Evolutionary conservation across 2,888 invertebrate species (phyloP), one percentile per base, ranked within the genome.

Genomic region (Exephanes ischioxanthus): DNA sequence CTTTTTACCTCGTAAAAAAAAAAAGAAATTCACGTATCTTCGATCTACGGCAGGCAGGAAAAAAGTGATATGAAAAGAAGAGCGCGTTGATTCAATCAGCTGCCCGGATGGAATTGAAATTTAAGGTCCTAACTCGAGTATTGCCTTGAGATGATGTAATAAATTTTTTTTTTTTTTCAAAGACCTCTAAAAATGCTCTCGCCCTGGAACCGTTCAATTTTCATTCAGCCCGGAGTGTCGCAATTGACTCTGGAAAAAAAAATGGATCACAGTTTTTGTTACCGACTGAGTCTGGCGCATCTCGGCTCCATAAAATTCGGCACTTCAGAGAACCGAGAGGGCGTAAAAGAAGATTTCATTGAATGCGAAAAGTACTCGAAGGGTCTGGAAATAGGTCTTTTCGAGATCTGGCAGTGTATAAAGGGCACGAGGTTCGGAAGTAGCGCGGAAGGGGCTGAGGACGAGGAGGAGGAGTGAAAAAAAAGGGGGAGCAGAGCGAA

Each of bases 401-500:
- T 22, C 22, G 72, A 72, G 72, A 45, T 58, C 72, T 41, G 55
- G 72, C 55, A 58, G 72, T 58, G 26, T 26, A 61, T 41, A 45
- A 63, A 75, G 61, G 61, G 30, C 61, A 41, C 61, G 48, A 63
- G 61, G 45, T 75, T 61, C 26, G 19, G 26, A 58, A 45, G 48
- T 48, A 45, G 5, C 19, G 22, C 22, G 58, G 66, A 55, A 16
- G 37, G 37, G 30, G 68, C 16, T 14, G 48, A 63, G 68, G 30
- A 11, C 1, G 22, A 45, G 19, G 58, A 41, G 16, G 33, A 53
- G 14, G 26, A 41, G 55, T 22, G 16, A 14, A 14, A 53, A 76
- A 68, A 70, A 53, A 66, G 76, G 19, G 70, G 58, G 70, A 68
- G 33, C 67, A 33, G 67, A 37, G 5, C 73, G 75, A 75, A 55